Evolutionary conservation across 2,888 invertebrate species (phyloP), one percentile per base, ranked within the genome.

Genomic region (Sialis lutaria): DNA sequence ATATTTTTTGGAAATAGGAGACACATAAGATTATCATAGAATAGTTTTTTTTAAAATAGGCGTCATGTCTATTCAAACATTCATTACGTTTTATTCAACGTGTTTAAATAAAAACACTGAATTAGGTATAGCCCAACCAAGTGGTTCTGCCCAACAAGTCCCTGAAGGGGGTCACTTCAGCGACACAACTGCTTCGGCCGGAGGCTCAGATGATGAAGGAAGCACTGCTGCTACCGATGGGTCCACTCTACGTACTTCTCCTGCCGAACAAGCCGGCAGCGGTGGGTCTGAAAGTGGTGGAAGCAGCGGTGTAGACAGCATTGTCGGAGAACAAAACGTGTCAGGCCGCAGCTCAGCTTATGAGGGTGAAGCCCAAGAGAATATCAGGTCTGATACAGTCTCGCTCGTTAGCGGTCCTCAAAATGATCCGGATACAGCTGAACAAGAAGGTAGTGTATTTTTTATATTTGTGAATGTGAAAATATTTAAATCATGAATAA

Each of bases 191-290:
- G 85, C 86, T 12, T 87, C 91, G 10, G 86, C 89, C 4, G 87
- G 77, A 45, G 91, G 89, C 5, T 91, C 91, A 7, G 95, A 95
- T 61, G 91, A 91, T 63, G 95, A 95, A 64, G 93, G 87, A 46
- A 92, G 91, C 53, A 93, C 91, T 34, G 93, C 91, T 6, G 92
- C 92, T 1, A 93, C 91, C 0, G 93, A 93, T 64, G 92, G 92
- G 48, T 91, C 90, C 44, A 92, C 92, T 0, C 70, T 93, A 50
- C 78, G 91, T 48, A 85, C 85, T 4, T 86, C 85, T 0, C 86
- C 86, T 2, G 83, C 83, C 1, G 86, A 87, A 60, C 84, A 82
- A 55, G 81, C 77, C 47, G 75, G 74, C 53, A 74, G 74, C 50
- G 73, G 70, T 8, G 88, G 86, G 47, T 87, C 86, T 8, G 92